Percentiles rank a stretch among this genome's conserved stretches.
phyloP scores from a whole-genome alignment of 1,140 invertebrate species.

The Periplaneta americana region DNA sequence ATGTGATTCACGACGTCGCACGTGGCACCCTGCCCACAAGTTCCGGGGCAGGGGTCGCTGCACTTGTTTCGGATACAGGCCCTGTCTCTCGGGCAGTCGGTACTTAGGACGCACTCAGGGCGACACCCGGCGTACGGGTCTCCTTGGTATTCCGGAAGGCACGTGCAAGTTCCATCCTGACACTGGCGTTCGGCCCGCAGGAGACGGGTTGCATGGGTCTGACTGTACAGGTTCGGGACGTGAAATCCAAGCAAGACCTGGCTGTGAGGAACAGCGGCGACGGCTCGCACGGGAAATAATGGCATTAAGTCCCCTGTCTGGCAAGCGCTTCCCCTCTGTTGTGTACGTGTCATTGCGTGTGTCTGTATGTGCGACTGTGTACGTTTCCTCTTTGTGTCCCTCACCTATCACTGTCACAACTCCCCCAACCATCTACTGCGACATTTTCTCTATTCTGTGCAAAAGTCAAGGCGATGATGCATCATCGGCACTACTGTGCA shows the following conservation, averaged over 20 bases:
- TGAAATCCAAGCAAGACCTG: not conserved
- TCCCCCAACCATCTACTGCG: not conserved
- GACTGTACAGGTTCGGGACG: constrained; percentile 27
- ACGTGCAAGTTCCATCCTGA: constrained; percentile 50
- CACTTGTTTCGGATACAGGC: constrained; percentile 71
- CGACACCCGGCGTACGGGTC: constrained; percentile 56
- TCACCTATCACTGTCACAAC: not conserved
- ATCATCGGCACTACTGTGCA: constrained; percentile 28
- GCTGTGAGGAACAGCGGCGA: not conserved
- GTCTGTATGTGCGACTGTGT: too few relatives aligned
- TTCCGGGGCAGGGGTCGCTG: constrained; percentile 64
- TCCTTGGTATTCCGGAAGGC: constrained; percentile 53
- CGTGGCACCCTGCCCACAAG: constrained; percentile 61
- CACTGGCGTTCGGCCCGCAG: constrained; percentile 39
- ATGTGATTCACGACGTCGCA: constrained; percentile 57
- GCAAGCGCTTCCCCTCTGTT: too few relatives aligned
- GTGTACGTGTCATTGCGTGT: too few relatives aligned
- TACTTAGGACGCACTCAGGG: constrained; percentile 57
- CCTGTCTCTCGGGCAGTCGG: constrained; percentile 54
- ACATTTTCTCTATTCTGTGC: constrained; percentile 48
- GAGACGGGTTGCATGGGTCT: constrained; percentile 59
- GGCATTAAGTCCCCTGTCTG: too few relatives aligned
- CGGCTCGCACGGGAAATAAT: not conserved
- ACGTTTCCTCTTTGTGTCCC: not conserved
- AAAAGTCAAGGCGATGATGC: constrained; percentile 39